Base-by-base conservation (phyloP, 2,888 invertebrate genomes). In the Yponomeuta sedellus region DNA sequence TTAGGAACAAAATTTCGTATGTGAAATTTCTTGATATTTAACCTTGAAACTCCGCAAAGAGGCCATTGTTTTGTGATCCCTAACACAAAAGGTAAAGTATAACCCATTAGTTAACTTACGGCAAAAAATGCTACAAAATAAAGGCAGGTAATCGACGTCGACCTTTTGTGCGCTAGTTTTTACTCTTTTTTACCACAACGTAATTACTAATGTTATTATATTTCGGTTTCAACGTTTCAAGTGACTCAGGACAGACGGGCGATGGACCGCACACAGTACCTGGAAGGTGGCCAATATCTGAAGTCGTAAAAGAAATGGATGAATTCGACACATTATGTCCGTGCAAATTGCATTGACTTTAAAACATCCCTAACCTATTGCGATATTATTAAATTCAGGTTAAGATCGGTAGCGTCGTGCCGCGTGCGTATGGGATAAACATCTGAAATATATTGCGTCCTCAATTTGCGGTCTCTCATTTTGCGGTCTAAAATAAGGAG, bases 261-360 rank as follows among this genome's bases (percentile, higher is more conserved):
- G 65, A 78, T 68, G 65, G 68, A 68, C 69, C 83, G 80, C 82
- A 82, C 84, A 79, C 77, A 65, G 71, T 77, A 77, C 74, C 82
- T 86, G 85, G 83, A 83, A 77, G 74, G 68, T 67, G 70, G 84
- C 85, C 86, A 86, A 85, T 69, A 72, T 69, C 68, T 52, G 56
- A 68, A 56, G 56, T 68, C 67, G 57, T 67, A 64, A 39, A 65
- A 65, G 65, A 67, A 59, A 59, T 25, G 25, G 59, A 59, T 59
- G 59, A 59, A 59, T 59, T 59, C 11, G 22, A 25, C 59, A 22
- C 25, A 59, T 59, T 59, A 59, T 11, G 59, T 20, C 59, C 12
- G 4, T 59, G 12, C 44, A 52, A 52, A 52, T 52, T 0, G 4
- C 12, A 52, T 52, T 16, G 12, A 12, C 16, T 52, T 52, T 5